These are phyloP conservation scores for Squalus acanthias DNA, from an alignment of 2,797 vertebrate species.

Conservation along the genomic window DNA sequence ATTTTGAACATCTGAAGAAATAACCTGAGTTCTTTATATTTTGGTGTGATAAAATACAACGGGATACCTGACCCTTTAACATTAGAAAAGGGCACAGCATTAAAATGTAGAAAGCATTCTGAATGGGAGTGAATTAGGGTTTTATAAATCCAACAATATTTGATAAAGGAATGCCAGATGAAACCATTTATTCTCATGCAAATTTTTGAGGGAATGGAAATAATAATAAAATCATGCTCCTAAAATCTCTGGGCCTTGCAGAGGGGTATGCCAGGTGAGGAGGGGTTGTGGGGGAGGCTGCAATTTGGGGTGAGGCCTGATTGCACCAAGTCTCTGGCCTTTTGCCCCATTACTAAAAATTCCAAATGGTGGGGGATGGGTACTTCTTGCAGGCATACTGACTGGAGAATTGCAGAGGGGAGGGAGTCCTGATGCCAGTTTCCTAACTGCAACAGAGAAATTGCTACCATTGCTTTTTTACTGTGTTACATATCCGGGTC, in stretches of 20 bases:
- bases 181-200: neutral
- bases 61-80: neutral
- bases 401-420: neutral
- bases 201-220: neutral
- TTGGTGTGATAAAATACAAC: neutral
- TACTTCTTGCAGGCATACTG: neutral
- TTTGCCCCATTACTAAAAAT: neutral
- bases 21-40: neutral
- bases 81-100: neutral
- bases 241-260: neutral
- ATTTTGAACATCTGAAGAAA: neutral
- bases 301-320: neutral
- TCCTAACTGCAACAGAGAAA: neutral
- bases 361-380: neutral
- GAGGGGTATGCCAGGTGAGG: neutral
- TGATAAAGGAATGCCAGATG: neutral
- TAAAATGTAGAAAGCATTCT: neutral
- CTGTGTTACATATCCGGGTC: neutral
- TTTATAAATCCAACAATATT: neutral
- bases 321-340: neutral
- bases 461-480: neutral
- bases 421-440: neutral
- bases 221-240: neutral
- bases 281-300: too few species aligned
- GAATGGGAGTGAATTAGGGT: neutral